phyloP scores from a whole-genome alignment of 1,140 invertebrate genomes.

The Nephila pilipes region DNA sequence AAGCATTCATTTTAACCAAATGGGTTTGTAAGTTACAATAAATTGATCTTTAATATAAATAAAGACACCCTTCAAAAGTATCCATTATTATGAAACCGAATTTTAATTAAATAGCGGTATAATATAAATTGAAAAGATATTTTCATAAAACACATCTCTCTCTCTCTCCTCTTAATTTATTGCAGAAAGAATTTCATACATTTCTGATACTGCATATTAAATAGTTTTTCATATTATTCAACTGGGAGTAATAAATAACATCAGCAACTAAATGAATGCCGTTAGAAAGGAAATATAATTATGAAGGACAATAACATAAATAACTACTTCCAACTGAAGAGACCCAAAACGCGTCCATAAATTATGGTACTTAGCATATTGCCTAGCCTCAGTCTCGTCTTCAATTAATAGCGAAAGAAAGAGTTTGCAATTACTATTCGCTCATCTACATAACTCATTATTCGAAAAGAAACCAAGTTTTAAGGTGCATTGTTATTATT shows the following conservation, averaged over 20 bases:
- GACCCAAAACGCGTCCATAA: neutral
- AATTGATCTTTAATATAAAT: neutral
- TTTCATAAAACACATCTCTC: neutral
- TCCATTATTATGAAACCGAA: neutral
- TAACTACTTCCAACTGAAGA: neutral
- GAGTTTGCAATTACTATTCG: neutral
- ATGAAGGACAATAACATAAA: slow-evolving; percentile 30
- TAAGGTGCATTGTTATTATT: neutral
- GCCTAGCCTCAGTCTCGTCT: neutral
- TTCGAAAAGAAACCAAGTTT: neutral
- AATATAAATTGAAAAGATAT: neutral
- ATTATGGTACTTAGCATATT: neutral
- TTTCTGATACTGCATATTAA: neutral
- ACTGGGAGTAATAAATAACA: neutral
- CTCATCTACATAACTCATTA: slow-evolving; percentile 11
- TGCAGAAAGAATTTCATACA: neutral
- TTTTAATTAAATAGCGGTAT: neutral
- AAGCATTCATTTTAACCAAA: no score
- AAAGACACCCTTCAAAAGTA: neutral
- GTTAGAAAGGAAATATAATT: slow-evolving; percentile 8
- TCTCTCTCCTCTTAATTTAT: neutral
- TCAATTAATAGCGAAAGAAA: neutral
- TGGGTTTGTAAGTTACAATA: neutral
- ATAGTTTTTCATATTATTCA: neutral
- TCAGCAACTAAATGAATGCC: neutral